Base-by-base conservation (phyloP, 2,113 vertebrate genomes). In the Mormyrus lacerda region DNA sequence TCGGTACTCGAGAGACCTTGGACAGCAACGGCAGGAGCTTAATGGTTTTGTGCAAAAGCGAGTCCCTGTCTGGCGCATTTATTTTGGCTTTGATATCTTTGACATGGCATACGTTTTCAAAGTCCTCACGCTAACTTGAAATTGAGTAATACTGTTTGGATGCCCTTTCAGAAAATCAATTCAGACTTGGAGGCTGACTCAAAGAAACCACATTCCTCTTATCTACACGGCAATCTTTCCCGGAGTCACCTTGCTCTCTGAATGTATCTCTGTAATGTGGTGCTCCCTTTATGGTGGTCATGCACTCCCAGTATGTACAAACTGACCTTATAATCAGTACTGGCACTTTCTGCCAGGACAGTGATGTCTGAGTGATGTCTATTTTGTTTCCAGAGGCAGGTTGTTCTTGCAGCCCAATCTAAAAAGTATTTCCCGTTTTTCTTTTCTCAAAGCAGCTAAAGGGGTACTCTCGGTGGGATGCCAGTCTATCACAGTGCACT, bases 141-240 rank as follows among this genome's bases (percentile, higher is more conserved):
- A 55, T 42, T 53, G 73, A 89, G 69, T 83, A 51, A 76, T 53
- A 83, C 88, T 89, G 47, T 50, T 88, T 76, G 48, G 69, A 89
- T 89, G 69, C 44, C 47, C 47, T 53, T 89, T 83, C 88, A 48
- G 42, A 88, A 84, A 84, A 84, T 84, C 82, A 87, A 87, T 87
- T 87, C 85, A 42, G 85, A 55, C 50, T 87, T 87, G 50, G 85
- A 53, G 48, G 48, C 85, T 53, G 85, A 87, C 47, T 87, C 85
- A 87, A 87, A 87, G 85, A 53, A 87, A 87, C 85, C 85, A n/a
- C 85, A 87, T 87, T 87, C 45, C 85, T 53, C 48, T 55, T 87
- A 87, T 87, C 85, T 53, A 39, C 50, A 39, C 50, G 1, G 47
- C n/a, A 15, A 87, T 87, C 85, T 87, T 51, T 87, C 21, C 85